Evolutionary conservation across 2,888 invertebrate species (phyloP).

Genomic region (Rhyacophila evoluta): DNA sequence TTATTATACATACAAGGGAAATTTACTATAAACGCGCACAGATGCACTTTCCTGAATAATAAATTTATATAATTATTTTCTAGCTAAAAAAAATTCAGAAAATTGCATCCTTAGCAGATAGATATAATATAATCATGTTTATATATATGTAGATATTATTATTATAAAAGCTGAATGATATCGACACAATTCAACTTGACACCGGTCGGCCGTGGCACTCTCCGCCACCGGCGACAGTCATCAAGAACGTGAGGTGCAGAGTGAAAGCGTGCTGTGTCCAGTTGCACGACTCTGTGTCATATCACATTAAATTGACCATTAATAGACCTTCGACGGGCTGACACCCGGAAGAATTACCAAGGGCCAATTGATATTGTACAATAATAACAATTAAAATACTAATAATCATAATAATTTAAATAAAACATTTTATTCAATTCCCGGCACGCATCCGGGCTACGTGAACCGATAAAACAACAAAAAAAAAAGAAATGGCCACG

Average conservation of each 20-base stretch:
- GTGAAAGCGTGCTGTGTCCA: slow-evolving; percentile 41
- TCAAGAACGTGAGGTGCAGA: slow-evolving; percentile 35
- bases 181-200: slow-evolving; percentile 41
- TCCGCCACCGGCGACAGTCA: not conserved
- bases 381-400: not conserved
- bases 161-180: slow-evolving; percentile 45
- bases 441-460: not conserved
- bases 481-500: not conserved
- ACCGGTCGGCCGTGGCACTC: slow-evolving; percentile 7
- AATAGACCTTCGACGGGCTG: slow-evolving; percentile 50
- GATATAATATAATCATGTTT: not conserved
- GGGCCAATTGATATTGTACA: slow-evolving; percentile 49
- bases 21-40: slow-evolving; percentile 44
- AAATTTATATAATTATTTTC: slow-evolving; percentile 46
- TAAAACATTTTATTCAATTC: not conserved
- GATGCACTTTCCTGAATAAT: slow-evolving; percentile 50
- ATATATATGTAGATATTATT: not conserved
- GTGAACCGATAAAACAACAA: not conserved
- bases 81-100: slow-evolving; percentile 49
- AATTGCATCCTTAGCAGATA: slow-evolving; percentile 45
- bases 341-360: slow-evolving; percentile 52
- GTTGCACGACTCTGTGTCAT: slow-evolving; percentile 31
- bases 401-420: slow-evolving; percentile 13
- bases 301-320: slow-evolving; percentile 53
- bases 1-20: slow-evolving; percentile 50